These are phyloP conservation scores for Lymantria dispar DNA, from an alignment of 2,888 invertebrate genomes.

Conservation along the genomic window DNA sequence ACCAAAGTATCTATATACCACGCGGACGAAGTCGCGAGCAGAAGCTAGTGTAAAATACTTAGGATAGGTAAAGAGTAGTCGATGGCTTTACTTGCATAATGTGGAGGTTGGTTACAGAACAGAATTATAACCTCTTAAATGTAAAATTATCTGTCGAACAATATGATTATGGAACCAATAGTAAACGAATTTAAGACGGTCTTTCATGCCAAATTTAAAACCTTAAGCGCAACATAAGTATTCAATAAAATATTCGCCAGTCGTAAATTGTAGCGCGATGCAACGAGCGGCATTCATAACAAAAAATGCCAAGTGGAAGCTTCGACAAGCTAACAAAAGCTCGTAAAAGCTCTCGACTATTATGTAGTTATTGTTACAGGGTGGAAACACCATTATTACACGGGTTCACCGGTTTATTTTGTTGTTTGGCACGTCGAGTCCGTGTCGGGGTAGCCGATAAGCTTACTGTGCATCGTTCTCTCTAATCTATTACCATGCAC, in stretches of 20 bases:
- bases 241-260: constrained; percentile 72
- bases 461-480: neutral
- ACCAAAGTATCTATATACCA: too few relatives aligned
- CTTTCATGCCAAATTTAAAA: constrained; percentile 48
- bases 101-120: neutral
- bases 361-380: constrained; percentile 82
- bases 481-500: too few relatives aligned
- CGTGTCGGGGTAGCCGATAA: constrained; percentile 27
- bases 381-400: constrained; percentile 82
- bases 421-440: constrained; percentile 65
- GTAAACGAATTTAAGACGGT: constrained; percentile 51
- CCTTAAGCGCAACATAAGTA: constrained; percentile 60
- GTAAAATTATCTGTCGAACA: constrained; percentile 51
- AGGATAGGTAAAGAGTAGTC: too few relatives aligned
- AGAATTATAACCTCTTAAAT: constrained; percentile 20
- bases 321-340: constrained; percentile 80
- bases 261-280: constrained; percentile 59
- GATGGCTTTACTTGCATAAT: neutral
- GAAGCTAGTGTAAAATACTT: too few relatives aligned
- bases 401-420: constrained; percentile 69
- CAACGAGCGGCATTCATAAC: constrained; percentile 64
- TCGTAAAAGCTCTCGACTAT: constrained; percentile 81
- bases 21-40: too few relatives aligned
- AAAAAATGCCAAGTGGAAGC: constrained; percentile 77
- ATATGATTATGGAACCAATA: constrained; percentile 52